Evolutionary conservation across 2,888 invertebrate genomes (phyloP), one percentile per base, ranked within the genome.

Genomic region (Galerucella calmariensis): DNA sequence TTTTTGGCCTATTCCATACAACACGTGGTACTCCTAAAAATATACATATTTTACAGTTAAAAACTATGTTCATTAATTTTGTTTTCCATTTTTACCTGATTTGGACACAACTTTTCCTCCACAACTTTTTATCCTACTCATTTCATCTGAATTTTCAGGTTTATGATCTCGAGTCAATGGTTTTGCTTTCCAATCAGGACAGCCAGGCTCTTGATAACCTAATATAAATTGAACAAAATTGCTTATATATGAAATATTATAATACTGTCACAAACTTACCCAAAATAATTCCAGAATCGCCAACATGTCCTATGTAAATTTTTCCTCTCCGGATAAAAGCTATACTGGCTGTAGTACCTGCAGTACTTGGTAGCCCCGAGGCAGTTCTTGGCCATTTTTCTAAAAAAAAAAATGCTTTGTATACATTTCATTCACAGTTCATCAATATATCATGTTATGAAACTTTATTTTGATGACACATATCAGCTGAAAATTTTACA

Each of bases 321-420:
- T 98, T 98, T 53, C 96, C 95, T 79, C 94, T 92, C 74, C 97
- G 91, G 82, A 99, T 96, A 86, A 99, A 97, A 5, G 97, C 97
- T 73, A 98, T 93, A 84, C 97, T 98, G 44, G 98, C 98, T 6
- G 99, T 99, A 1, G 98, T 98, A 8, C 99, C 99, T 0, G 99
- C 97, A 0, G 99, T 99, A 85, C 98, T 98, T 5, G 97, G 95
- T 81, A 97, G 90, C 11, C 99, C 99, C 69, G 96, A 95, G 20
- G 95, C 92, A n/a, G 98, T 98, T 88, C 94, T 94, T 16, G 98
- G 97, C 99, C 99, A 99, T 88, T 95, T 95, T 83, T 95, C 96
- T 96, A 88, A 65, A 88, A 86, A 73, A 78, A 75, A 44, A 81
- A 48, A 67, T 44, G 24, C 12, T 12, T 14, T 14, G 6, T 48